These are phyloP conservation scores for Ephestia elutella DNA, from an alignment of 1,140 invertebrate species.

Conservation along the genomic window DNA sequence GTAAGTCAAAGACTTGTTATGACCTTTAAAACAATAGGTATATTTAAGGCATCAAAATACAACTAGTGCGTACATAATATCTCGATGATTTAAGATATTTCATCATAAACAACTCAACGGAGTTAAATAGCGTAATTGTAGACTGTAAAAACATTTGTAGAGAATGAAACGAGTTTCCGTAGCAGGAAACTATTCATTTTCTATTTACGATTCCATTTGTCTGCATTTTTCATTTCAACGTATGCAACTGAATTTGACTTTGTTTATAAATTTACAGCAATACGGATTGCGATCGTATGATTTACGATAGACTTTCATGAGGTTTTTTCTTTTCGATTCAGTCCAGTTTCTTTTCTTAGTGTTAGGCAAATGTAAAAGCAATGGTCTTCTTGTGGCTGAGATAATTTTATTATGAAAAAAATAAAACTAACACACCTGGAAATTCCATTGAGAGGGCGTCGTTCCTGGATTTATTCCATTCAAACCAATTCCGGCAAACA, in stretches of 20 bases:
- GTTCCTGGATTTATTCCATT: conserved; percentile 95
- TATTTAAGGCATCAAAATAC: too few species aligned
- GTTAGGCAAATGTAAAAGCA: too few species aligned
- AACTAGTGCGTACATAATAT: too few species aligned
- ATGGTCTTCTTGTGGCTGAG: too few species aligned
- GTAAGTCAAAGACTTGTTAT: too few species aligned
- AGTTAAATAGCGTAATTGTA: neutral
- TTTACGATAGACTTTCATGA: too few species aligned
- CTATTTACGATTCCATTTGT: neutral
- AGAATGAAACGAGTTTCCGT: neutral
- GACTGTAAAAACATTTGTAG: neutral
- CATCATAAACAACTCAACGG: too few species aligned
- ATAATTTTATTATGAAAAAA: too few species aligned
- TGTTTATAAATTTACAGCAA: neutral
- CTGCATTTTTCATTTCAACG: neutral
- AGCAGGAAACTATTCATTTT: neutral
- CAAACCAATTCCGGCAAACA: conserved; percentile 93
- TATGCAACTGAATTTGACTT: neutral
- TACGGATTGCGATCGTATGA: too few species aligned
- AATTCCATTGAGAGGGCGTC: conserved; percentile 90
- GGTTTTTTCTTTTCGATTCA: too few species aligned
- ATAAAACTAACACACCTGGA: conserved; percentile 72
- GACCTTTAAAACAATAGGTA: too few species aligned
- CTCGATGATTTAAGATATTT: neutral
- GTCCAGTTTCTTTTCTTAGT: too few species aligned